These are phyloP conservation scores for Spialia ferax DNA, from an alignment of 2,888 invertebrate genomes.

Conservation along the genomic window DNA sequence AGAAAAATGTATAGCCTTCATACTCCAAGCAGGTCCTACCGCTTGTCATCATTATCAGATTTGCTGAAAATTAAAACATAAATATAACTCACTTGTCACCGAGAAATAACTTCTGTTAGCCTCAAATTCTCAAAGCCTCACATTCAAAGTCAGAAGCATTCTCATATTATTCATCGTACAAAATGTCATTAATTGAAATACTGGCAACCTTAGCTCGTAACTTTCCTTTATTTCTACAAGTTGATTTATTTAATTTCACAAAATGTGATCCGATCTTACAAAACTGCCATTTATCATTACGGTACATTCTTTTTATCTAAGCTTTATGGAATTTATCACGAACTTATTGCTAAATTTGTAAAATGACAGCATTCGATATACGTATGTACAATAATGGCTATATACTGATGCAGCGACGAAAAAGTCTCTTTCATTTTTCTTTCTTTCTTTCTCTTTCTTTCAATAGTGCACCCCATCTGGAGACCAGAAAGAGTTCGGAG, in stretches of 20 bases:
- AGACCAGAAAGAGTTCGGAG: no score
- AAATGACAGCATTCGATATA: no score
- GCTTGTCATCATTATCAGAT: constrained; percentile 45
- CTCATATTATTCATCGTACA: not conserved
- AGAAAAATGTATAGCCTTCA: constrained; percentile 52
- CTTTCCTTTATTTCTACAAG: not conserved
- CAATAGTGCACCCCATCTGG: no score
- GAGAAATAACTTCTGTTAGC: no score
- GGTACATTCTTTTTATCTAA: not conserved
- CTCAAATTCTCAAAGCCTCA: no score
- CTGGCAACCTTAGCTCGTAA: no score
- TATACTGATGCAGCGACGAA: no score
- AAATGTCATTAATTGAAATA: not conserved
- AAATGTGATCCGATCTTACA: not conserved
- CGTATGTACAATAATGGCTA: no score
- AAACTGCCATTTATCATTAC: no score
- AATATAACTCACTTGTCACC: not conserved
- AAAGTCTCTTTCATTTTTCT: no score
- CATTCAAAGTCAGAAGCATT: not conserved
- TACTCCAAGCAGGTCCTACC: constrained; percentile 49
- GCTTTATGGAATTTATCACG: not conserved
- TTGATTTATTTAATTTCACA: not conserved
- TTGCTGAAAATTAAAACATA: constrained; percentile 41
- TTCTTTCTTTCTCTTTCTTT: no score
- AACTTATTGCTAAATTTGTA: not conserved